Base-by-base conservation (phyloP, 2,888 invertebrate species). In the Drosophila barbarae region DNA sequence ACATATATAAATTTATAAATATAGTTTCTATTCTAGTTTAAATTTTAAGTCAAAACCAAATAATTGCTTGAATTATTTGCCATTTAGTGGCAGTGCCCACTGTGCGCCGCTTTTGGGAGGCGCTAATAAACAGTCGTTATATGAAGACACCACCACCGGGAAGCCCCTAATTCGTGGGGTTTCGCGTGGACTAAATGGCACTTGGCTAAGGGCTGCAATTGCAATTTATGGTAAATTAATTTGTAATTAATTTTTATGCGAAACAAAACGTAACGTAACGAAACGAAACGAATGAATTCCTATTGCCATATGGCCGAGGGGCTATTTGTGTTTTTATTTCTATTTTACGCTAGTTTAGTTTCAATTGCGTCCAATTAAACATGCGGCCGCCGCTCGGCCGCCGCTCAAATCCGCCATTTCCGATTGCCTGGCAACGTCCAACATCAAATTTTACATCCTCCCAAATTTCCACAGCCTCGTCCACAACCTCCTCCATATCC, bases 171-270 rank as follows among this genome's bases (percentile, higher is more conserved):
- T 35, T 6, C 26, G 26, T 6, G 6, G 26, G 26, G 26, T 7
- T 26, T 53, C 36, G 13, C 35, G 28, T 36, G 54, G 49, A 39
- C 57, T 32, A 26, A 28, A 28, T 28, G 34, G 21, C 21, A 34
- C 49, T 49, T 34, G 51, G 56, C 47, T 41, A 36, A 35, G 35
- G 58, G 44, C 47, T 56, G 60, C 66, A 58, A 59, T 70, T 73
- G 66, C 73, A 77, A 83, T 83, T 83, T 80, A 83, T 83, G 85
- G 84, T 85, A 84, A 85, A 84, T 86, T 84, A 84, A 84, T 86
- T 82, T 84, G 76, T 83, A 84, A 84, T 86, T 86, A 86, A 83
- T 84, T 84, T 86, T 74, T 72, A 52, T 57, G 56, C 68, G 66
- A 63, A 69, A 58, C 36, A 35, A 30, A 51, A 38, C 49, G 53